Base-by-base conservation (phyloP, 1,140 invertebrate species). In the Asbolus verrucosus region DNA sequence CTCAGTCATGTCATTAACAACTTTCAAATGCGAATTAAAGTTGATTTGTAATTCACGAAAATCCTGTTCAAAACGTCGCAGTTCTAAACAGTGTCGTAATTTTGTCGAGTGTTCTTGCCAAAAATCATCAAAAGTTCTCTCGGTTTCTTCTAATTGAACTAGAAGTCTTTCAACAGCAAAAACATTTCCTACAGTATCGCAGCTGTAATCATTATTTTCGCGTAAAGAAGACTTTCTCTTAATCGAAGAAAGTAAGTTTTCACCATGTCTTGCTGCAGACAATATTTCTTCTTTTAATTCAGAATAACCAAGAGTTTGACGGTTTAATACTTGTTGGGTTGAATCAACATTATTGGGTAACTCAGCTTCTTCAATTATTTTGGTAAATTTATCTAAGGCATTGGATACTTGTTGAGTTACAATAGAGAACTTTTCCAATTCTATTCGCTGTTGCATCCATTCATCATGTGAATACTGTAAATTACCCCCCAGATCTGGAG, bases 371-470 rank as follows among this genome's bases (percentile, higher is more conserved):
- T 89, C 87, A 73, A 97, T 89, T 70, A 90, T 88, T 79, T 91
- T 87, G 65, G 94, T 96, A 80, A 96, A 96, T 65, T 90, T 88
- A 80, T 94, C 91, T 71, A 97, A 82, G 69, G 91, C 89, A 59
- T 89, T 85, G 5, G 94, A 95, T 14, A 98, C 94, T 77, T 95
- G 90, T 78, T 93, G 91, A 60, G 94, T 96, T 80, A 95, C 89
- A 27, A 88, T 89, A 30, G 94, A 96, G 85, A 98, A 98, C 80
- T 96, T 94, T 81, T 98, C 96, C 75, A 98, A 88, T 84, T 98
- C 96, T 82, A 96, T 92, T 87, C 96, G 86, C 81, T 98, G 95
- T 77, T 97, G 92, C 80, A 98, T 96, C 96, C 96, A 99, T 77
- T 97, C 94, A 50, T 93, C 88, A 82, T 98, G 94, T 74, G 94